phyloP scores from a whole-genome alignment of 2,797 vertebrate species.

The Dromococcyx pavoninus region DNA sequence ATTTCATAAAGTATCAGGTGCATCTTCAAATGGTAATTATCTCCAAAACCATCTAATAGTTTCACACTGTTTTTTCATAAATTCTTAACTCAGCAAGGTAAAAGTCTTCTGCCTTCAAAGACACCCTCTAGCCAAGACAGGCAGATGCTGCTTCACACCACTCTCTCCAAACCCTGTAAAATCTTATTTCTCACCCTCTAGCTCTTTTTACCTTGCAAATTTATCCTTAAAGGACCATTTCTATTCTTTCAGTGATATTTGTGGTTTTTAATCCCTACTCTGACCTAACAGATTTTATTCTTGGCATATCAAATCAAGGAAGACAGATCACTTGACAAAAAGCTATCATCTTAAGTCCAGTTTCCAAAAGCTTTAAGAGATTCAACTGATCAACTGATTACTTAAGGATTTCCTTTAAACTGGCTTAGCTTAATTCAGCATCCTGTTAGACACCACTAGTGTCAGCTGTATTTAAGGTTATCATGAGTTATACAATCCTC shows the following conservation, averaged over 20 bases:
- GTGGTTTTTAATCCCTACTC: not conserved
- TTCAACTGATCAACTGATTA: not conserved
- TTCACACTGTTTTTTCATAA: not conserved
- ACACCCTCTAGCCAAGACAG: not conserved
- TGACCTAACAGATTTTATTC: not conserved
- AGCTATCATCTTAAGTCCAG: not conserved
- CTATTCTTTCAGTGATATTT: not conserved
- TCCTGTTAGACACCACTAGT: not conserved
- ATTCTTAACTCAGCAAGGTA: not conserved
- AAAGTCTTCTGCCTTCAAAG: not conserved
- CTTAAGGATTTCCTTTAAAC: not conserved
- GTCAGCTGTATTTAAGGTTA: not conserved
- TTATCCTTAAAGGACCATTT: not conserved
- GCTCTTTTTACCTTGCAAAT: not conserved
- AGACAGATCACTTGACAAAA: not conserved
- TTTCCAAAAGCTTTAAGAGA: not conserved
- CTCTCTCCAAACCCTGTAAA: not conserved
- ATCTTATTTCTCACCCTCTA: not conserved
- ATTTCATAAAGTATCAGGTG: not conserved
- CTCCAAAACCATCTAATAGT: not conserved
- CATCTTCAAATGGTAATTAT: not conserved
- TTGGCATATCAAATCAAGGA: not conserved
- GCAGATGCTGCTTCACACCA: not conserved
- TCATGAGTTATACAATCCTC: not conserved
- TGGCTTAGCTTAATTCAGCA: not conserved